Conservation (phyloP, 2,797 vertebrate genomes). For the Ambastaia sidthimunki region DNA sequence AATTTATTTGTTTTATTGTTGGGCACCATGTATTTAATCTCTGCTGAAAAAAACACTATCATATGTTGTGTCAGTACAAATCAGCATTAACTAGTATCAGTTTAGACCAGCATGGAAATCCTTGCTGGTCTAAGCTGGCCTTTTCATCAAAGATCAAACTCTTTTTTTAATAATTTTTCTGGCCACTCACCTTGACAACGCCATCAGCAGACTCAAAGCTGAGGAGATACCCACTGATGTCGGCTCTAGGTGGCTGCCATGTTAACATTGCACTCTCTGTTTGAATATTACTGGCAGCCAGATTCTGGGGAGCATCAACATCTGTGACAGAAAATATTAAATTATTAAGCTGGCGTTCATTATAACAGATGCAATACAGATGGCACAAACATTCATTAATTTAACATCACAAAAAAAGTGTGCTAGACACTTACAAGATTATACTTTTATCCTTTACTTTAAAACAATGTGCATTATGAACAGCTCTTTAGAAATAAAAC, state of each 20-base stretch:
- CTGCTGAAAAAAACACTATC: no score
- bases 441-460: no score
- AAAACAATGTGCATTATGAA: no score
- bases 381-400: not conserved
- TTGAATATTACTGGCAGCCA: slow-evolving; percentile 86
- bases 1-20: no score
- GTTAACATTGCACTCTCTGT: slow-evolving; percentile 86
- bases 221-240: slow-evolving; percentile 90
- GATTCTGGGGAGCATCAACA: slow-evolving; percentile 88
- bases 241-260: slow-evolving; percentile 88
- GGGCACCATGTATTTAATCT: no score
- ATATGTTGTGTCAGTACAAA: no score
- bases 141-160: not conserved
- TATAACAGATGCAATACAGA: not conserved
- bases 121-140: no score
- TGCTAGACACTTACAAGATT: no score
- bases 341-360: slow-evolving; percentile 3
- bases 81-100: no score
- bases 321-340: slow-evolving; percentile 71
- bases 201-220: slow-evolving; percentile 89
- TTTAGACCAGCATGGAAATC: no score
- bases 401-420: not conserved
- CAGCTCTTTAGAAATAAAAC: no score
- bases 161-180: not conserved
- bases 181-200: slow-evolving; percentile 80